phyloP scores from a whole-genome alignment of 2,888 invertebrate species.

The Troides aeacus region DNA sequence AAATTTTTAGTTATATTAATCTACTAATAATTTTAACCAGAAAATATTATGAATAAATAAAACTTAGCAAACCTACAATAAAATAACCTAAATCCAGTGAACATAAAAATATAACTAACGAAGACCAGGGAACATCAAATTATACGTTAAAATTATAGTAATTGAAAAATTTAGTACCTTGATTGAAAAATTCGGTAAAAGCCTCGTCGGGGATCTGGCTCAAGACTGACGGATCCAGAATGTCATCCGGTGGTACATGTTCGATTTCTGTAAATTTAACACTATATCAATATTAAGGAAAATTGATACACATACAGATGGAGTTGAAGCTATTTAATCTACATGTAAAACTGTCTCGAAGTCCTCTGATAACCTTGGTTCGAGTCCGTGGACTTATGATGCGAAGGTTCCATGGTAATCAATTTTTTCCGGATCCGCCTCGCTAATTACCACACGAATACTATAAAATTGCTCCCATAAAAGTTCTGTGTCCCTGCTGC shows the following conservation, averaged over 20 bases:
- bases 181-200: conserved; percentile 82
- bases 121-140: background rate
- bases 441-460: too few relatives aligned
- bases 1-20: too few relatives aligned
- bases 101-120: background rate
- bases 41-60: background rate
- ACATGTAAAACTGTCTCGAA: too few relatives aligned
- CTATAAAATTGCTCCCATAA: too few relatives aligned
- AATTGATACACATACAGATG: background rate
- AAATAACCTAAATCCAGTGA: background rate
- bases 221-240: conserved; percentile 76
- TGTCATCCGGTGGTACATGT: conserved; percentile 82
- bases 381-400: too few relatives aligned
- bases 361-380: too few relatives aligned
- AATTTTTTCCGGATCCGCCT: too few relatives aligned
- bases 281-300: background rate
- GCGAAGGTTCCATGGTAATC: too few relatives aligned
- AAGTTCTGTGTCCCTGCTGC: too few relatives aligned
- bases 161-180: conserved; percentile 60
- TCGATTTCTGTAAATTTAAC: conserved; percentile 71
- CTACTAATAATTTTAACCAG: too few relatives aligned
- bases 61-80: background rate
- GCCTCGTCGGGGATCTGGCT: conserved; percentile 75
- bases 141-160: background rate
- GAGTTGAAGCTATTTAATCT: too few relatives aligned